Base-by-base conservation (phyloP, 1,140 invertebrate species). In the Orchesella cincta region DNA sequence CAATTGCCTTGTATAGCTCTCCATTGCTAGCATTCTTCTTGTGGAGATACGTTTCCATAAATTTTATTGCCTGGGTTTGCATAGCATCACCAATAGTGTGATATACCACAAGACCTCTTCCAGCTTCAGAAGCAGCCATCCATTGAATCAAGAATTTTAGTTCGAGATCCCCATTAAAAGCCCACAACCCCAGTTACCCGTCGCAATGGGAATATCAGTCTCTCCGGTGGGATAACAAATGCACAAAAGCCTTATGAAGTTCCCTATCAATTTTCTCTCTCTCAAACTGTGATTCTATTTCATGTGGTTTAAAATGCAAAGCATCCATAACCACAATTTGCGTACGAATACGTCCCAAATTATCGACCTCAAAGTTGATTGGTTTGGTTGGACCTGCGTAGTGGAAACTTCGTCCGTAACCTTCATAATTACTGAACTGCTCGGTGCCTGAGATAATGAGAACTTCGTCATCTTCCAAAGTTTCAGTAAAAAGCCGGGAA, bases 401-500 rank as follows among this genome's bases (percentile, higher is more conserved):
- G 67, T 88, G 86, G 84, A 98, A 98, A 46, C 86, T 89, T 54
- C 90, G 85, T 14, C 91, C 90, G 86, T 99, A 99, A 16, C 97
- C 97, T 31, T 86, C 87, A 82, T 97, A 97, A 62, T 89, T 88
- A 84, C 92, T 96, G 84, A 91, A 99, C 62, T 92, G 89, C 85
- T 98, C 95, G 82, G 83, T 84, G 84, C 93, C 96, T 83, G 90
- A 91, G 76, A 98, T 91, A 29, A 96, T 84, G 0, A 98, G 86
- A 28, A 92, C 91, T 88, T 99, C 97, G 14, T 91, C 92, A 18
- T 91, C 88, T 52, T 89, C 88, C 73, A 98, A 86, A 76, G 87
- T 88, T 86, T 98, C 95, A 12, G 93, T 93, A 79, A 99, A 93
- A 1, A 99, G 87, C 85, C 95, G 90, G 0, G 93, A 90, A 0